Evolutionary conservation across 2,113 vertebrate species (phyloP), one percentile per base, ranked within the genome.

Genomic region (Zingel zingel): DNA sequence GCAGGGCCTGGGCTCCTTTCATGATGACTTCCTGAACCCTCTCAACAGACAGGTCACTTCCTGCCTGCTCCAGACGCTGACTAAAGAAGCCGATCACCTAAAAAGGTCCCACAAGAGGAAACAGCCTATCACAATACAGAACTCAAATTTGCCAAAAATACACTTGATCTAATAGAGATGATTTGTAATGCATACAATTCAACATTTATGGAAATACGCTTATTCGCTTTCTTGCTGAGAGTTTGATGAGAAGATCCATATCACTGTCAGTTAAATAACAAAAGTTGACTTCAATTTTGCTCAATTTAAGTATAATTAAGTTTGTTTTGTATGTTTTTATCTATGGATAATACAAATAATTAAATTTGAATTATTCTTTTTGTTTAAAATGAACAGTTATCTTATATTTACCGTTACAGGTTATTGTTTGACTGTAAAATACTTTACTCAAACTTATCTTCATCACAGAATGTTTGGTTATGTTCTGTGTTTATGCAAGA

Each of bases 81-180:
- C 97, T 98, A 91, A 99, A 99, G 90, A 99, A 99, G 78, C 97
- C 96, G 71, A 99, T 98, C 91, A 99, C 97, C 98, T 99, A 67
- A 65, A 48, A 64, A 90, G 61, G 79, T 85, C 45, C 73, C 74
- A 65, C 0, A 1, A 59, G 30, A 69, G 36, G 62, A 85, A 84
- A 87, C 5, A 48, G 39, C 39, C 59, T 78, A 75, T 89, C 27
- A 90, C 8, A 74, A 66, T 4, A n/a, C 25, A 58, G 43, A 48
- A 56, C 12, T 4, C 1, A 51, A 45, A 8, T 57, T 45, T 33
- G 43, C 19, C 15, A 50, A 62, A 64, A 39, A 59, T 47, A 69
- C 51, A 47, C 13, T 19, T 23, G 27, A 8, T 48, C 15, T 16
- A 8, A 77, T 8, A 23, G 39, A 18, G 58, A 53, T 77, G 59